These are phyloP conservation scores for Sebastiscus tertius DNA, from an alignment of 2,797 vertebrate species.

Conservation along the genomic window DNA sequence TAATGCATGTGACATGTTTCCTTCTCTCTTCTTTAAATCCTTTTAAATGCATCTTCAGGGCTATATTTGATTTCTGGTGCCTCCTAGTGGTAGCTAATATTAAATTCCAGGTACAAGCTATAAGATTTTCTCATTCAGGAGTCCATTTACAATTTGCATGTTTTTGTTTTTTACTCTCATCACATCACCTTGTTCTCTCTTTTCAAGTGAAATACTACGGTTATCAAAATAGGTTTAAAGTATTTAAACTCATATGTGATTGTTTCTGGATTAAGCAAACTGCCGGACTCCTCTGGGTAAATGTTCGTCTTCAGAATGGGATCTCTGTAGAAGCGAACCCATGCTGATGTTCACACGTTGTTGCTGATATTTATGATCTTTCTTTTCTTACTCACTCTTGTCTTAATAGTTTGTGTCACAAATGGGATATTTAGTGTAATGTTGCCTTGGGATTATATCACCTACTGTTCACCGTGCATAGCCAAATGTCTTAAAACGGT, in stretches of 20 bases:
- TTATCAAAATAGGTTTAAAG: neutral
- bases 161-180: neutral
- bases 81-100: constrained; percentile 33
- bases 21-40: neutral
- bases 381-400: neutral
- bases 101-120: neutral
- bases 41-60: constrained; percentile 19
- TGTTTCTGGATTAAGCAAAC: neutral
- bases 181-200: neutral
- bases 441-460: constrained; percentile 22
- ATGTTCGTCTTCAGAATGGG: neutral
- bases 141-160: neutral
- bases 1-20: neutral
- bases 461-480: neutral
- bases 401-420: constrained; percentile 14
- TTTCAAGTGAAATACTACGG: neutral
- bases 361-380: constrained; percentile 5
- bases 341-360: neutral
- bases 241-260: neutral
- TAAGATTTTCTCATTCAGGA: neutral
- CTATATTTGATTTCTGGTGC: constrained; percentile 19
- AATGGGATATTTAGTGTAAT: constrained; percentile 10
- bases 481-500: constrained; percentile 8
- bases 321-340: neutral
- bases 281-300: neutral